Conservation (phyloP, 2,797 vertebrate genomes). For the Heterohyrax brucei region DNA sequence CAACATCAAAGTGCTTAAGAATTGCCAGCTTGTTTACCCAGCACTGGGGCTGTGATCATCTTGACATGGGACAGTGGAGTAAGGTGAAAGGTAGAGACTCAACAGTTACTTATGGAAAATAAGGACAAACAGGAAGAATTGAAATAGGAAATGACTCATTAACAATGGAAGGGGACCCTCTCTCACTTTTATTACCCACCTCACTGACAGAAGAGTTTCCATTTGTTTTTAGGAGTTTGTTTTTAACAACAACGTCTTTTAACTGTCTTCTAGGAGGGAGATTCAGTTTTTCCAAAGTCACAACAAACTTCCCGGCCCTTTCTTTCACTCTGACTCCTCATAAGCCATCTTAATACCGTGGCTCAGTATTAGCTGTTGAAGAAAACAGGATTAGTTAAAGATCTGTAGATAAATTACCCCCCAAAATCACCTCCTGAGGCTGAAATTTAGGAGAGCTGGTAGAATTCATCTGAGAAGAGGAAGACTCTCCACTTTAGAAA, state of each 20-base stretch:
- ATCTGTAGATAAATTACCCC: not conserved
- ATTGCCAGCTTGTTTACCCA: not conserved
- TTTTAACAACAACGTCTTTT: not conserved
- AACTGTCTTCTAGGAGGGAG: not conserved
- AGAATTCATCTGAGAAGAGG: slow-evolving; percentile 21
- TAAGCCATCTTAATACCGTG: not conserved
- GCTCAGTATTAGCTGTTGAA: not conserved
- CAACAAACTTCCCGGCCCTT: not conserved
- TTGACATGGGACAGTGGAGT: not conserved
- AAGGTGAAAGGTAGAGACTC: not conserved
- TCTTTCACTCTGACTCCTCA: not conserved
- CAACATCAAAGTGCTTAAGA: slow-evolving; percentile 69
- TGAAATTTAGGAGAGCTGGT: not conserved
- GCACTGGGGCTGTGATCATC: not conserved
- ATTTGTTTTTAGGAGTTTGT: slow-evolving; percentile 61
- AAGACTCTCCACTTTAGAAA: not conserved
- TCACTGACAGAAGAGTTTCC: slow-evolving; percentile 59
- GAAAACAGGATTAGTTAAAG: not conserved
- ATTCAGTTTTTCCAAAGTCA: slow-evolving; percentile 70
- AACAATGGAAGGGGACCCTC: not conserved
- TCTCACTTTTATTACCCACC: not conserved
- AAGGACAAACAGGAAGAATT: slow-evolving; percentile 75
- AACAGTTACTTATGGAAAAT: slow-evolving; percentile 66
- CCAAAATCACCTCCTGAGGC: not conserved
- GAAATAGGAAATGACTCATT: slow-evolving; percentile 81